A percentile compares a stretch with the other conserved stretches of the same genome.
These are phyloP conservation scores for Ianthella basta DNA, from an alignment of 37 sponge, comb jelly and placozoan species.

Conservation along the genomic window DNA sequence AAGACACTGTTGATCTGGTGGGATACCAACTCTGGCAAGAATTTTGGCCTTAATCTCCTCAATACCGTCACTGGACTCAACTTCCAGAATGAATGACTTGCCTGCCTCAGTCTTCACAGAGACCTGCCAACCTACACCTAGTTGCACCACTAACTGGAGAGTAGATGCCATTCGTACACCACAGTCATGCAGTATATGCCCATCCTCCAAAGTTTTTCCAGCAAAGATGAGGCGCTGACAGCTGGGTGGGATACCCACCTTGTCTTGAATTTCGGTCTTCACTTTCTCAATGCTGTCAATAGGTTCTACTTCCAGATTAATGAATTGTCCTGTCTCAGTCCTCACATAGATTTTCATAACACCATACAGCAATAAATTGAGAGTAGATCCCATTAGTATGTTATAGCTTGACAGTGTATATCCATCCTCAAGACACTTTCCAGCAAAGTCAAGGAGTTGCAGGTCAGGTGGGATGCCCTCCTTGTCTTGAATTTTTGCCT, in stretches of 20 bases:
- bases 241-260: slow-evolving; percentile 46
- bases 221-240: slow-evolving; percentile 42
- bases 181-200: not conserved
- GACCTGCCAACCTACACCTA: too few relatives aligned
- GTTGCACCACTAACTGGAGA: too few relatives aligned
- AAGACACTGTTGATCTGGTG: too few relatives aligned
- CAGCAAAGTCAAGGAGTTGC: too few relatives aligned
- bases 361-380: slow-evolving; percentile 2
- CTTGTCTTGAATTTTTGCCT: too few relatives aligned
- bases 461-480: too few relatives aligned
- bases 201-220: not conserved
- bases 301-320: not conserved
- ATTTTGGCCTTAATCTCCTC: not conserved
- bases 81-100: slow-evolving; percentile 95
- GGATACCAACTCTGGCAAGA: not conserved
- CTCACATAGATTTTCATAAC: slow-evolving; percentile 28
- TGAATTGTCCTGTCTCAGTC: not conserved
- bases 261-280: slow-evolving; percentile 31
- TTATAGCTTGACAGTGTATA: too few relatives aligned
- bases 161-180: too few relatives aligned
- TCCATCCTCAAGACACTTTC: too few relatives aligned
- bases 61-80: slow-evolving; percentile 45
- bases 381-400: not conserved
- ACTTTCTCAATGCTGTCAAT: slow-evolving; percentile 38
- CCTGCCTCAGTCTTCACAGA: slow-evolving; percentile 97